Base-by-base conservation (phyloP, 2,113 vertebrate genomes). In the Zosterops lateralis region DNA sequence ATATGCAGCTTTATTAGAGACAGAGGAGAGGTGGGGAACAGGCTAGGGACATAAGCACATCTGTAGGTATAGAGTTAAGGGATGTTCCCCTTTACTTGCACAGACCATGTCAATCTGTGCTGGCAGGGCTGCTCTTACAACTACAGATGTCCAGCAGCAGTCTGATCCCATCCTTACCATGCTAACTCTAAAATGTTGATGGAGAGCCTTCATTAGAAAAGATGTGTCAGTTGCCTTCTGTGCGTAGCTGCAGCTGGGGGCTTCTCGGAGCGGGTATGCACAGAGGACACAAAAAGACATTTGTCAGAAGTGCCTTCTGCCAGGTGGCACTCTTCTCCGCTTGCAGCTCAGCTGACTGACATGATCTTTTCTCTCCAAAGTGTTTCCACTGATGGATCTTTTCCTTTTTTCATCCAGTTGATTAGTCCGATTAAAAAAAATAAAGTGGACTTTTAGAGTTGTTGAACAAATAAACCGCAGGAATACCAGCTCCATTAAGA, bases 291-390 rank as follows among this genome's bases (percentile, higher is more conserved):
- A 68, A 6, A 34, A 61, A 84, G 5, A 10, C 0, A 2, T 42
- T 42, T 57, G 4, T 44, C 29, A 53, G 19, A 68, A 73, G 3
- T 5, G 6, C 20, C 47, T 83, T 50, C 16, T 51, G 14, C 19
- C 6, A 20, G 15, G 19, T 50, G 45, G 2, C 0, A 0, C 3
- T 56, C 13, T 54, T 70, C 18, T 70, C 6, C 16, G 16, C 12
- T 25, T 24, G 14, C 16, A 74, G n/a, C 6, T 54, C 50, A 53
- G 9, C 15, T 38, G 7, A 26, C 10, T 48, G 29, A 66, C 15
- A 17, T 13, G 8, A 73, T 44, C 9, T 72, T 7, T 76, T 79
- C 16, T 68, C 12, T 72, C 28, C 32, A 71, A n/a, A 11, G 47
- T 1, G 4, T 38, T 72, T 84, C 18, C 7, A 72, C 2, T 17